A percentile compares a stretch with the other conserved stretches of the same genome.
These are phyloP conservation scores for Lutjanus campechanus DNA, from an alignment of 2,797 vertebrate genomes.

Conservation along the genomic window DNA sequence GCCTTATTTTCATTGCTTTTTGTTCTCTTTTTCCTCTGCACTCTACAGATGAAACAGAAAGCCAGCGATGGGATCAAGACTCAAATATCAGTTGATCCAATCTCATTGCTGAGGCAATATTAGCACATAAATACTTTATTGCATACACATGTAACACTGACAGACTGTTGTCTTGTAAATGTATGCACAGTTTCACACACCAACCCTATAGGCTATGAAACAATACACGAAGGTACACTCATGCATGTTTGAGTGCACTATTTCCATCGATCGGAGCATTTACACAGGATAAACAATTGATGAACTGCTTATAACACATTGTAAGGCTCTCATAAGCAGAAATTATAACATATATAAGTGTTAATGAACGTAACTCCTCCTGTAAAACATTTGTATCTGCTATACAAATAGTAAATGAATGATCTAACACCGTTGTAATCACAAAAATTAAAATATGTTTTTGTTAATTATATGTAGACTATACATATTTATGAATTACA, in stretches of 20 bases:
- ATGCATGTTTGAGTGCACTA: not conserved
- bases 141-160: not conserved
- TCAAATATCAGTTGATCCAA: conserved; percentile 20
- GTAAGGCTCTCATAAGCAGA: not conserved
- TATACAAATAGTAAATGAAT: not conserved
- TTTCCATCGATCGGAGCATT: not conserved
- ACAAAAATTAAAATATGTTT: not conserved
- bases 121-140: conserved; percentile 17
- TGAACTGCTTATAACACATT: not conserved
- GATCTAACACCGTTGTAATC: not conserved
- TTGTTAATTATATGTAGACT: not conserved
- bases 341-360: not conserved
- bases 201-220: not conserved
- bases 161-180: conserved; percentile 1
- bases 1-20: conserved; percentile 33
- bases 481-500: not conserved
- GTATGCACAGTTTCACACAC: not conserved
- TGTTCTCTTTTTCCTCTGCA: conserved; percentile 14
- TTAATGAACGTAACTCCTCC: not conserved
- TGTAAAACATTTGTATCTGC: not conserved
- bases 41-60: conserved; percentile 41
- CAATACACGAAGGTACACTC: not conserved
- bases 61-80: conserved; percentile 2
- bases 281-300: not conserved
- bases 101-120: conserved; percentile 19